Conservation (phyloP, 1,140 invertebrate genomes). For the Chironomus striatipennis region DNA sequence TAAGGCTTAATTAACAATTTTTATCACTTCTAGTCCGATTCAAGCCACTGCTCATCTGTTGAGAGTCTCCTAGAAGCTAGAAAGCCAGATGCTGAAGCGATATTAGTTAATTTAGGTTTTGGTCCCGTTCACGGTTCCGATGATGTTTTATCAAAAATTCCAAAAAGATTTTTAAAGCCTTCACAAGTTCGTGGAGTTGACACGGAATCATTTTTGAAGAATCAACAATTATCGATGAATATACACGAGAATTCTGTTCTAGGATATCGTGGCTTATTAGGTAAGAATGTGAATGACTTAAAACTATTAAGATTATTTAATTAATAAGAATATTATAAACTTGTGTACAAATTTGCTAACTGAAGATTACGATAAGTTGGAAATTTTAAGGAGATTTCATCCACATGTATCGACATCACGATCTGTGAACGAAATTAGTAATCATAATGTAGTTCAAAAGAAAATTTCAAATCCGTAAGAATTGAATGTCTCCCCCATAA, state of each 20-base stretch:
- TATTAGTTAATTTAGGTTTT: conserved; percentile 56
- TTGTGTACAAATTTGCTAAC: background rate
- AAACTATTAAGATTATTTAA: background rate
- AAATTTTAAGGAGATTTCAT: conserved; percentile 25
- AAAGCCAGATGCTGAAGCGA: conserved; percentile 59
- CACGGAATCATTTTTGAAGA: conserved; percentile 49
- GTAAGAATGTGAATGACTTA: conserved; percentile 34
- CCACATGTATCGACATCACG: conserved; percentile 17
- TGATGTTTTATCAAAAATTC: conserved; percentile 48
- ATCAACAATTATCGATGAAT: conserved; percentile 49
- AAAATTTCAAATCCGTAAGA: conserved; percentile 16
- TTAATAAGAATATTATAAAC: background rate
- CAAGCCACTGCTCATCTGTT: conserved; percentile 60
- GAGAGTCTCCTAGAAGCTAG: conserved; percentile 59
- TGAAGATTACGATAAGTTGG: conserved; percentile 22
- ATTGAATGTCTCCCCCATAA: background rate
- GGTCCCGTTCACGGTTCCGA: conserved; percentile 42
- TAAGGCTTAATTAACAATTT: background rate
- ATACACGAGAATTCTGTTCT: conserved; percentile 52
- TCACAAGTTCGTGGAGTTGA: conserved; percentile 52
- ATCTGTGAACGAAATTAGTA: background rate
- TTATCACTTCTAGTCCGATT: conserved; percentile 59
- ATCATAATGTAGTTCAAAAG: background rate
- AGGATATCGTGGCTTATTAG: conserved; percentile 53
- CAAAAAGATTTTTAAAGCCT: conserved; percentile 51